A percentile compares a stretch with the other conserved stretches of the same genome.
Evolutionary conservation across 1,140 invertebrate genomes (phyloP).

Genomic region (Camponotus pennsylvanicus): DNA sequence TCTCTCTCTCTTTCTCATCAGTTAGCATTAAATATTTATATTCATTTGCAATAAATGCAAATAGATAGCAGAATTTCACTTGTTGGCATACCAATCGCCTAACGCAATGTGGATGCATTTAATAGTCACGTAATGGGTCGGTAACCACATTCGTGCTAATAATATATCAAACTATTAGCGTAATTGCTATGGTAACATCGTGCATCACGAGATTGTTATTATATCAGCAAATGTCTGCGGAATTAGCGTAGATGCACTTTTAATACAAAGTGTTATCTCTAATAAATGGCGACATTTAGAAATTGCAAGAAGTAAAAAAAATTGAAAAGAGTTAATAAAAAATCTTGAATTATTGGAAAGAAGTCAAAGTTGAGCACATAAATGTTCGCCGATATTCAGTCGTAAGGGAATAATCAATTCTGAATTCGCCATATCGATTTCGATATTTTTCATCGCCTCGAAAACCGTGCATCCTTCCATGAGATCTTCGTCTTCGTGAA

Average conservation of each 20-base stretch:
- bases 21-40: conserved; percentile 37
- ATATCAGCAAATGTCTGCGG: background rate
- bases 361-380: conserved; percentile 12
- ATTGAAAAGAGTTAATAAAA: background rate
- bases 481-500: conserved; percentile 22
- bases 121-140: conserved; percentile 47
- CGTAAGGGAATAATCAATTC: conserved; percentile 28
- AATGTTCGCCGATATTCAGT: conserved; percentile 1
- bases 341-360: conserved; percentile 34
- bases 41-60: conserved; percentile 26
- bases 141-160: conserved; percentile 31
- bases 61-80: conserved; percentile 27
- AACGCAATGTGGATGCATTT: conserved; percentile 25
- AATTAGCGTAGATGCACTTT: background rate
- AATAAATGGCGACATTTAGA: background rate
- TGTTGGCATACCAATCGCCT: conserved; percentile 44
- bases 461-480: conserved; percentile 21
- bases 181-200: conserved; percentile 24
- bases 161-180: conserved; percentile 47
- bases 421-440: conserved; percentile 36
- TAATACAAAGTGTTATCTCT: background rate
- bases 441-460: conserved; percentile 22
- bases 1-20: too few relatives aligned
- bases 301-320: background rate
- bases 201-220: background rate